These are phyloP conservation scores for Trileptium ribeirensis DNA, from an alignment of 2,888 invertebrate genomes.

Conservation along the genomic window DNA sequence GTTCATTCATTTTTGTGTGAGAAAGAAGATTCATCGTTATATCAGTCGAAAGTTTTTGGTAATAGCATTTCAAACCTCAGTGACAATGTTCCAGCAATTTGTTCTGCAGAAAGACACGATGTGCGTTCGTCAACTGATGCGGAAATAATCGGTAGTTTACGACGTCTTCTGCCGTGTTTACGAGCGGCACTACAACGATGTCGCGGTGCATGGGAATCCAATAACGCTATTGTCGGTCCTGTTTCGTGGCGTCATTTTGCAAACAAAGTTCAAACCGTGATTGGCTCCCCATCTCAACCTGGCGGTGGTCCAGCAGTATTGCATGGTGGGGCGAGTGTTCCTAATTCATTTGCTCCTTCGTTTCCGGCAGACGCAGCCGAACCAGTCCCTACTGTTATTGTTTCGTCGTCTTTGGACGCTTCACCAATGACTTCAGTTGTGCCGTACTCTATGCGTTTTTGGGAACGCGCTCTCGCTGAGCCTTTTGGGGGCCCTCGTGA, in stretches of 20 bases:
- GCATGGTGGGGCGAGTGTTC: conserved; percentile 47
- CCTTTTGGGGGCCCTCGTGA: conserved; percentile 91
- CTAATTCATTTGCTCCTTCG: background rate
- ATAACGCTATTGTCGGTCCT: conserved; percentile 83
- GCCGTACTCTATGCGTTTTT: conserved; percentile 52
- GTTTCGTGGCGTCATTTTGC: conserved; percentile 97
- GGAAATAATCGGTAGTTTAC: background rate
- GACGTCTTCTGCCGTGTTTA: conserved; percentile 71
- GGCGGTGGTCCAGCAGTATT: conserved; percentile 56
- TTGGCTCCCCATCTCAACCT: conserved; percentile 51
- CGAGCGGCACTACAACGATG: conserved; percentile 94
- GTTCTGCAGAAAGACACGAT: too few species aligned
- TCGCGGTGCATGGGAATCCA: conserved; percentile 71
- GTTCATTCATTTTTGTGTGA: too few species aligned
- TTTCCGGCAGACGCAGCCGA: conserved; percentile 28
- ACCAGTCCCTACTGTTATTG: conserved; percentile 48
- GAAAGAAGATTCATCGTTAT: too few species aligned
- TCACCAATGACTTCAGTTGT: conserved; percentile 82
- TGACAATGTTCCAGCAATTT: too few species aligned
- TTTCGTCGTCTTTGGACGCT: conserved; percentile 67
- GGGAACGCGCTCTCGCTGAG: conserved; percentile 86
- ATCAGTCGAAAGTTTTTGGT: too few species aligned
- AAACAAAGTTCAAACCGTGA: conserved; percentile 54
- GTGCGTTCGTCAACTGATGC: background rate
- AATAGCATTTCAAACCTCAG: too few species aligned